Evolutionary conservation across 2,888 invertebrate species (phyloP), one percentile per base, ranked within the genome.

Genomic region (Drosophila recens): DNA sequence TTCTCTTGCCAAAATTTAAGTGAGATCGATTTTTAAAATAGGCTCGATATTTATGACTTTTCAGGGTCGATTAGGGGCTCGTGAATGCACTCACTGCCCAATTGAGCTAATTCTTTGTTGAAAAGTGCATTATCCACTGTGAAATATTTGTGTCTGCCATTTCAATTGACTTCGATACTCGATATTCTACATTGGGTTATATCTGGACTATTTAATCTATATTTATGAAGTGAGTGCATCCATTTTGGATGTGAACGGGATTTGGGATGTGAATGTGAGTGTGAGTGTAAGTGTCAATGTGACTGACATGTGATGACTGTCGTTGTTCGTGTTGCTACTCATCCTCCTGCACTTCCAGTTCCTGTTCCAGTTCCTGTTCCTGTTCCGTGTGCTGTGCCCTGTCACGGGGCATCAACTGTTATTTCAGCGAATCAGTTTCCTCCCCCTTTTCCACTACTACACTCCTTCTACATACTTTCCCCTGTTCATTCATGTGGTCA

Each of bases 391-490:
- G 20, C 38, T 46, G 42, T 48, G 51, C 23, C 56, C 80, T 86
- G 80, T 86, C 87, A 82, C 65, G 66, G 46, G 72, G 45, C 72
- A 83, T 83, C 84, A 82, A 81, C 78, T 69, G 73, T 67, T 80
- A 72, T 76, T 69, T 79, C 56, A 79, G 65, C 81, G 67, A 45
- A 51, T 62, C 72, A 58, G 57, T 48, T 38, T 42, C 23, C 51
- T 17, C 15, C 20, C 23, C 34, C 6, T 8, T 9, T 9, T 3
- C n/a, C 30, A 1, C 9, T 6, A 13, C 10, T 1, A 1, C 43
- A 17, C 30, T 1, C 46, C 27, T 27, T 27, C 10, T n/a, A 0
- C n/a, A n/a, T n/a, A n/a, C 4, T 8, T 2, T 15, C 0, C 4
- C 23, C 43, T 42, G 65, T 51, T 71, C 59, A 52, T 34, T 61